Percentiles rank a stretch among this genome's conserved stretches.
Evolutionary conservation across 2,113 vertebrate genomes (phyloP).

Genomic region (Cacatua alba): DNA sequence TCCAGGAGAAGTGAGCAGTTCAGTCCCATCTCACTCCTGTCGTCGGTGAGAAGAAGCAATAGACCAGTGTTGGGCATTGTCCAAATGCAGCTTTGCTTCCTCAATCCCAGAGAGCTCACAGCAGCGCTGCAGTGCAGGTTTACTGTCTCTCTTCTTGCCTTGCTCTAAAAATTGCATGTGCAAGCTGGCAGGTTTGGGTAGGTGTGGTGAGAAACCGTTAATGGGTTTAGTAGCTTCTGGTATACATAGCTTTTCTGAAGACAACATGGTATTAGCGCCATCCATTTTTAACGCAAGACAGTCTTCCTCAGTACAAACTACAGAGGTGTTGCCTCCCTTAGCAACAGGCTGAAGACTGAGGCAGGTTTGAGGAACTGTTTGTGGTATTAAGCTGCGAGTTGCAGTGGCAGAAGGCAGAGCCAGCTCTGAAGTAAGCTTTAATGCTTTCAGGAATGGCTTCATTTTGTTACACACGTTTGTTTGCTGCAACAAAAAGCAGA

Average conservation of each 20-base stretch:
- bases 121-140: background rate
- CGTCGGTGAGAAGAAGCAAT: background rate
- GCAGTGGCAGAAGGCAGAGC: background rate
- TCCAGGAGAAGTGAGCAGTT: background rate
- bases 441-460: background rate
- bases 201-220: constrained; percentile 17
- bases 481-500: background rate
- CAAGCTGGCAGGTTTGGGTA: constrained; percentile 2
- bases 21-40: background rate
- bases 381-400: background rate
- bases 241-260: background rate
- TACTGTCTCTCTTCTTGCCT: background rate
- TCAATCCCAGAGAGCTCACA: background rate
- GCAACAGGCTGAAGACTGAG: constrained; percentile 2
- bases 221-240: background rate
- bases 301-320: background rate
- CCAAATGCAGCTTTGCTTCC: background rate
- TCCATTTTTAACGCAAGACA: constrained; percentile 1
- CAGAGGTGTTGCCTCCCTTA: constrained; percentile 17
- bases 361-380: background rate
- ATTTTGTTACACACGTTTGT: background rate
- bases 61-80: background rate
- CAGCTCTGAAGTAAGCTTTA: background rate
- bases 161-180: background rate
- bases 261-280: background rate